phyloP scores from a whole-genome alignment of 2,797 vertebrate species.

The Podarcis lilfordi region DNA sequence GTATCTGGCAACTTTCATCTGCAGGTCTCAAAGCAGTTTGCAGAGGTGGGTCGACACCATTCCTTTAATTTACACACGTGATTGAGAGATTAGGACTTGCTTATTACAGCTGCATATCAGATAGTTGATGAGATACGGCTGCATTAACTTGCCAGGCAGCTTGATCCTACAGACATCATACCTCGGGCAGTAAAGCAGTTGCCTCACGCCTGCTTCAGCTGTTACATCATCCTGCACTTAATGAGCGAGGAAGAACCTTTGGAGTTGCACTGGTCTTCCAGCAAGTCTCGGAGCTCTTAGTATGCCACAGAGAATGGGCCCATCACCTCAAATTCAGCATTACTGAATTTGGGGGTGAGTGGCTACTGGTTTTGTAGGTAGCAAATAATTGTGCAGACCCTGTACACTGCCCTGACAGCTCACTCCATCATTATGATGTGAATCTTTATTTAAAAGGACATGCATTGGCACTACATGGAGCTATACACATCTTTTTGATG shows the following conservation, averaged over 20 bases:
- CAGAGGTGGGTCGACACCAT: neutral
- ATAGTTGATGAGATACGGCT: neutral
- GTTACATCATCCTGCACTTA: neutral
- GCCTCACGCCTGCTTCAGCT: neutral
- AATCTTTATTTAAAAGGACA: neutral
- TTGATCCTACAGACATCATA: neutral
- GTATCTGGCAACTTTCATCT: conserved; percentile 2
- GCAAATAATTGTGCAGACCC: no score
- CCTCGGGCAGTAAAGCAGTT: neutral
- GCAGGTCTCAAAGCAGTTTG: neutral
- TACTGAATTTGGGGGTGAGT: neutral
- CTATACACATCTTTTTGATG: no score
- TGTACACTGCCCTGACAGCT: neutral
- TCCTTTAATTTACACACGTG: neutral
- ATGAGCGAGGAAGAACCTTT: neutral
- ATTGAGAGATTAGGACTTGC: neutral
- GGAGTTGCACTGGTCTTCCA: neutral
- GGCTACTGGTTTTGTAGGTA: neutral
- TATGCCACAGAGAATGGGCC: neutral
- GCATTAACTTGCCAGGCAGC: neutral
- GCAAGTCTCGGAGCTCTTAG: neutral
- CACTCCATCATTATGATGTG: neutral
- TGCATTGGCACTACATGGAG: neutral
- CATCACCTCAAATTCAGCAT: neutral
- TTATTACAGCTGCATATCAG: conserved; percentile 1